Evolutionary conservation across 1,140 invertebrate genomes (phyloP).

Genomic region (Anoplophora glabripennis): DNA sequence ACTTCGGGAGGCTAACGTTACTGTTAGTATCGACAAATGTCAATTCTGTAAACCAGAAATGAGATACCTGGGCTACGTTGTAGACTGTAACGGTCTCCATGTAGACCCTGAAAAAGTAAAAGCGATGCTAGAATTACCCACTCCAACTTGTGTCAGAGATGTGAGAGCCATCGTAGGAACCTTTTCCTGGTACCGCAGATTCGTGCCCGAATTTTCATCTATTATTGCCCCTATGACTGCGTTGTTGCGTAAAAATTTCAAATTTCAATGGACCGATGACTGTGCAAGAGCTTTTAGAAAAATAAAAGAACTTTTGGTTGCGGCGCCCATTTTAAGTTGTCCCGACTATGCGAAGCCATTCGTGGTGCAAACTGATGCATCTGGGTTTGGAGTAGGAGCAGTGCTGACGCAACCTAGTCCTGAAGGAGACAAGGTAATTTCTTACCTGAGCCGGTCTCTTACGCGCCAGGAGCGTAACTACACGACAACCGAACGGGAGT

Average conservation of each 20-base stretch:
- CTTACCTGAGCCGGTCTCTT: slow-evolving; percentile 30
- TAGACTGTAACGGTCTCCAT: slow-evolving; percentile 40
- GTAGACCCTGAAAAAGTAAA: slow-evolving; percentile 31
- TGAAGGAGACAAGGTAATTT: slow-evolving; percentile 24
- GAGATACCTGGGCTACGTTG: slow-evolving; percentile 44
- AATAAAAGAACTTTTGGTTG: slow-evolving; percentile 25
- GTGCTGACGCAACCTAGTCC: slow-evolving; percentile 29
- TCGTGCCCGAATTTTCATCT: slow-evolving; percentile 46
- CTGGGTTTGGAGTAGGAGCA: slow-evolving; percentile 22
- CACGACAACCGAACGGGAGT: slow-evolving; percentile 50
- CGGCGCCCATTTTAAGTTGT: slow-evolving; percentile 28
- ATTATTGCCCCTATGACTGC: slow-evolving; percentile 45
- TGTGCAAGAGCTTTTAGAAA: slow-evolving; percentile 21
- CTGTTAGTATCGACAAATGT: slow-evolving; percentile 22
- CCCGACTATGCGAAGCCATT: slow-evolving; percentile 33
- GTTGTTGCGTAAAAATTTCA: slow-evolving; percentile 40
- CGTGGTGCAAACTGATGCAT: slow-evolving; percentile 24
- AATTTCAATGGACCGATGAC: slow-evolving; percentile 12
- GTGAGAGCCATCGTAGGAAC: slow-evolving; percentile 41
- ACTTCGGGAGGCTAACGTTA: slow-evolving; percentile 25
- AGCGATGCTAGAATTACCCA: slow-evolving; percentile 30
- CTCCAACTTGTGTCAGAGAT: slow-evolving; percentile 35
- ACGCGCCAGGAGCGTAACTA: slow-evolving; percentile 45
- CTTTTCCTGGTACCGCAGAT: slow-evolving; percentile 50
- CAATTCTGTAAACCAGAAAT: slow-evolving; percentile 38